Conservation (phyloP, 2,113 vertebrate species). For the Emydura subglobosa region DNA sequence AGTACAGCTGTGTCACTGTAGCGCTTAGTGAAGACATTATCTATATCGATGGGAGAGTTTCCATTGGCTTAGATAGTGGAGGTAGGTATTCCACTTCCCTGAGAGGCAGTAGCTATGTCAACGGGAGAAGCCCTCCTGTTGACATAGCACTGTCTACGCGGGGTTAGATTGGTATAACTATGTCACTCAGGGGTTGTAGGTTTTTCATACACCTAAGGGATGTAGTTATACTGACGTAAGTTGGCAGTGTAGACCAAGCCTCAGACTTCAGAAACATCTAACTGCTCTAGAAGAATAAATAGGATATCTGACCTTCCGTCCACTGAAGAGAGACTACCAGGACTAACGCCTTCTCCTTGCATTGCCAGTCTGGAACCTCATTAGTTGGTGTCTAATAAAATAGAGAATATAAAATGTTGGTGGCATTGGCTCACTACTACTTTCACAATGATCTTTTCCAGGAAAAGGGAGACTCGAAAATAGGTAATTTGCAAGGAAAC, state of each 20-base stretch:
- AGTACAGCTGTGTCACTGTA: neutral
- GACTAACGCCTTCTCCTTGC: neutral
- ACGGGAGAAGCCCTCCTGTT: neutral
- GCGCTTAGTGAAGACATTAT: neutral
- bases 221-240: neutral
- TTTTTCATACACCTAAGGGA: neutral
- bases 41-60: neutral
- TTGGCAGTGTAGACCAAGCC: neutral
- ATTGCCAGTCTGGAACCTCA: neutral
- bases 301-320: neutral
- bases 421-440: rapidly evolving
- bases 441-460: neutral
- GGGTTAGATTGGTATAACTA: neutral
- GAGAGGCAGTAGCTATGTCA: neutral
- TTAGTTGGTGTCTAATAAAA: neutral
- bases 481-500: rapidly evolving
- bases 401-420: neutral
- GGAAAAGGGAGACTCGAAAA: neutral
- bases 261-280: neutral
- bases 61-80: neutral
- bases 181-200: neutral
- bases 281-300: neutral
- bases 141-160: neutral
- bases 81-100: neutral
- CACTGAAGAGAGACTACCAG: neutral